phyloP scores from a whole-genome alignment of 2,888 invertebrate genomes.

The Automeris io region DNA sequence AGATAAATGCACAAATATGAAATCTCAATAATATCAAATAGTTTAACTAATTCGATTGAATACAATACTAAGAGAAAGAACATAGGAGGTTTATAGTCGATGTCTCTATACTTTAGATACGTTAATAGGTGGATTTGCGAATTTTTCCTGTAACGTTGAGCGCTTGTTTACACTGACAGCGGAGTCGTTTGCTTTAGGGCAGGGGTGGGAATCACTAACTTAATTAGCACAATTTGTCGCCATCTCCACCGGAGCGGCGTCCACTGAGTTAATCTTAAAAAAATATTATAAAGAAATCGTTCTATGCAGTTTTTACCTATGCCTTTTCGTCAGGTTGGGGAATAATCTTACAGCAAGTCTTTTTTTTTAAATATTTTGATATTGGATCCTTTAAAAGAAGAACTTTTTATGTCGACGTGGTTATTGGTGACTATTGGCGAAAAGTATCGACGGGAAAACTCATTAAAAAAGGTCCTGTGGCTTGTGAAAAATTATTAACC shows the following conservation, averaged over 20 bases:
- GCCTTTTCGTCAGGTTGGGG: too few species aligned
- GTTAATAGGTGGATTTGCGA: constrained; percentile 67
- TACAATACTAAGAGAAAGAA: constrained; percentile 12
- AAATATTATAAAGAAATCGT: constrained; percentile 31
- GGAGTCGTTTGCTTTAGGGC: constrained; percentile 65
- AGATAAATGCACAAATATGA: background rate
- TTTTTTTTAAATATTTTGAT: too few species aligned
- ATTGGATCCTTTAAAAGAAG: too few species aligned
- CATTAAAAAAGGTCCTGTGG: too few species aligned
- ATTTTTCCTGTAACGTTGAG: constrained; percentile 68
- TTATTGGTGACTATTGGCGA: too few species aligned
- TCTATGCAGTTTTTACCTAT: too few species aligned
- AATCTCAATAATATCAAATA: background rate
- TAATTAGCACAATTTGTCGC: constrained; percentile 60
- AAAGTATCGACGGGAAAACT: too few species aligned
- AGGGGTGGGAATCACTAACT: constrained; percentile 52
- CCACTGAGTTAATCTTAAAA: constrained; percentile 43
- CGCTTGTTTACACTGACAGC: constrained; percentile 68
- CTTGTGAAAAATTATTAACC: too few species aligned
- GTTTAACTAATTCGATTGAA: background rate
- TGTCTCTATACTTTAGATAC: constrained; percentile 58
- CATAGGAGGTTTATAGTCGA: constrained; percentile 28
- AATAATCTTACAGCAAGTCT: too few species aligned
- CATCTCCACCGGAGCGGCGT: constrained; percentile 34
- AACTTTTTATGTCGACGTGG: too few species aligned